Conservation (phyloP, 2,113 vertebrate species). For the Sturnira hondurensis region DNA sequence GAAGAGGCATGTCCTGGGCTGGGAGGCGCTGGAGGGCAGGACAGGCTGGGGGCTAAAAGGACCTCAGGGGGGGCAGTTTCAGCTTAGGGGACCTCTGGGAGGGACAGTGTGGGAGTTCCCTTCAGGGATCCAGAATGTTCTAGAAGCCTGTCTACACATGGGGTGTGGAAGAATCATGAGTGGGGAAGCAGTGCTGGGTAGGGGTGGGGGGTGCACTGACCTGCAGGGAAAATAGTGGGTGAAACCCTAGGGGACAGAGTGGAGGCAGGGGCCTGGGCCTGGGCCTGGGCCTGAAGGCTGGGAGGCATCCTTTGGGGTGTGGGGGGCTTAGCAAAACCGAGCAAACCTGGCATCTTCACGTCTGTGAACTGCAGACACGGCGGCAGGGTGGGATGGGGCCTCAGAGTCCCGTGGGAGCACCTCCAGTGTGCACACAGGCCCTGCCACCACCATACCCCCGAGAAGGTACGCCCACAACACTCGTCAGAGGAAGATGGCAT, state of each 20-base stretch:
- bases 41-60: background rate
- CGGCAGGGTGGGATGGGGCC: rapidly evolving
- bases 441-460: rapidly evolving
- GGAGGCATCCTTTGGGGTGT: rapidly evolving
- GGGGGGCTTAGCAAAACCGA: background rate
- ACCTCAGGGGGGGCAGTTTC: background rate
- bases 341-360: rapidly evolving
- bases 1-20: background rate
- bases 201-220: background rate
- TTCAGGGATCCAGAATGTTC: background rate
- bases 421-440: rapidly evolving
- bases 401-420: background rate
- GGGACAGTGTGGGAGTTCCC: background rate
- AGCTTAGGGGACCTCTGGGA: background rate
- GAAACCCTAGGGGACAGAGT: background rate
- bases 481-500: background rate
- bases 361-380: background rate
- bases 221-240: rapidly evolving
- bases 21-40: background rate
- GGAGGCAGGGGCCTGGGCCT: too few species aligned
- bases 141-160: background rate
- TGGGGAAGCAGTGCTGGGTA: too few species aligned
- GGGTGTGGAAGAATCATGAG: background rate
- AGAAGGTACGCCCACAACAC: rapidly evolving
- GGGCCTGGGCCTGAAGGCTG: background rate